Base-by-base conservation (phyloP, 2,888 invertebrate species). In the Drosophila nr. medialis region DNA sequence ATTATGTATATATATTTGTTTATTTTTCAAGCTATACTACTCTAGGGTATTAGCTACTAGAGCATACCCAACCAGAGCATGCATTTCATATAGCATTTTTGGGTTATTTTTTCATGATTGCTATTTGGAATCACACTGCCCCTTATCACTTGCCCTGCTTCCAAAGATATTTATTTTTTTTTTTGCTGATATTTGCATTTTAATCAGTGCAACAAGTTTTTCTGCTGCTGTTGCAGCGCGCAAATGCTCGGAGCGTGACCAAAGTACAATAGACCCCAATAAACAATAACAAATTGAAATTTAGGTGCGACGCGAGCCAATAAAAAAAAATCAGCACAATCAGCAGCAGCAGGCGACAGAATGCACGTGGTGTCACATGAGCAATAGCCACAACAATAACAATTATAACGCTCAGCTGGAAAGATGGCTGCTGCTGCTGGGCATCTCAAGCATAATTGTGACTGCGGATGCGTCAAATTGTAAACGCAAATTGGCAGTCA, bases 391-490 rank as follows among this genome's bases (percentile, higher is more conserved):
- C 59, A 67, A 48, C 54, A 55, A 54, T 30, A 68, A 58, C 36
- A 45, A 54, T 36, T 36, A 34, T 59, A 59, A 55, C 50, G 40
- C 36, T 61, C 38, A 54, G 56, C 42, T 32, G 61, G 42, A 32
- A 42, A 42, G 59, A n/a, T 18, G 54, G 27, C 54, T 67, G 59
- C 24, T 55, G 54, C 15, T 36, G 36, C 18, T 38, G 24, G 24
- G 45, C 24, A 27, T 24, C 45, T 55, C n/a, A 38, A 68, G 69
- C 80, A 75, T 83, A 88, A 88, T 85, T 84, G 72, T 27, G 30
- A 69, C 34, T 62, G 61, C 87, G 85, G 85, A 86, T 89, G 80
- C 73, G 67, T 62, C 86, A 88, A 88, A 90, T 89, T 89, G 80
- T 77, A 80, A 80, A 77, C 49, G 77, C 77, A 81, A 90, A 84